phyloP scores from a whole-genome alignment of 2,888 invertebrate genomes.

The Tetramorium bicarinatum region DNA sequence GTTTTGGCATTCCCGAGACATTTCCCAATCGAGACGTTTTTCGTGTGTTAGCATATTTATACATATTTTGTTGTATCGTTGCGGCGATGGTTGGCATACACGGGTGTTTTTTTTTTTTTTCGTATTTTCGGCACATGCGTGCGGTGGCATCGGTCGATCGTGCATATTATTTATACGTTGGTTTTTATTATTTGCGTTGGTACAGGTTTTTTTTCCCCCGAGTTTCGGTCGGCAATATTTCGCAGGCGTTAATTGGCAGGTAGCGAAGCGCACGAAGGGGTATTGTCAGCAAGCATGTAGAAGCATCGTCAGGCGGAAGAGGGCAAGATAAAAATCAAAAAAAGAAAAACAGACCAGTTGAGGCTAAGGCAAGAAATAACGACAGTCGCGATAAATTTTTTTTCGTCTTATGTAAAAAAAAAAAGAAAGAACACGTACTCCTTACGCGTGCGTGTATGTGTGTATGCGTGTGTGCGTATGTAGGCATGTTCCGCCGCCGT shows the following conservation, averaged over 20 bases:
- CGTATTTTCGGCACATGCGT: conserved; percentile 65
- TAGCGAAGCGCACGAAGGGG: conserved; percentile 86
- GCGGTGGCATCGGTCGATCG: conserved; percentile 76
- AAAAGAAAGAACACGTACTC: conserved; percentile 48
- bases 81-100: conserved; percentile 38
- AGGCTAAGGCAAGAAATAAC: conserved; percentile 78
- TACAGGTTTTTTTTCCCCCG: conserved; percentile 62
- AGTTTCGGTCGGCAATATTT: conserved; percentile 73
- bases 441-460: neutral
- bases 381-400: conserved; percentile 73
- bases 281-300: conserved; percentile 86
- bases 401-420: conserved; percentile 37
- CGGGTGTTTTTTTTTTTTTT: conserved; percentile 34
- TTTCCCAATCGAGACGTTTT: conserved; percentile 50
- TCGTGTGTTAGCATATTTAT: conserved; percentile 41
- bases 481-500: neutral
- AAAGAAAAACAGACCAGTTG: conserved; percentile 86
- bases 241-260: conserved; percentile 86
- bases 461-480: neutral
- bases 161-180: conserved; percentile 63
- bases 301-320: conserved; percentile 86
- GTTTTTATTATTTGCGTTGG: conserved; percentile 63
- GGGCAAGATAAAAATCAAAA: conserved; percentile 86
- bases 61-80: conserved; percentile 55
- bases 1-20: conserved; percentile 49